Evolutionary conservation across 2,797 vertebrate genomes (phyloP), one percentile per base, ranked within the genome.

Genomic region (Rhinichthys osculus): DNA sequence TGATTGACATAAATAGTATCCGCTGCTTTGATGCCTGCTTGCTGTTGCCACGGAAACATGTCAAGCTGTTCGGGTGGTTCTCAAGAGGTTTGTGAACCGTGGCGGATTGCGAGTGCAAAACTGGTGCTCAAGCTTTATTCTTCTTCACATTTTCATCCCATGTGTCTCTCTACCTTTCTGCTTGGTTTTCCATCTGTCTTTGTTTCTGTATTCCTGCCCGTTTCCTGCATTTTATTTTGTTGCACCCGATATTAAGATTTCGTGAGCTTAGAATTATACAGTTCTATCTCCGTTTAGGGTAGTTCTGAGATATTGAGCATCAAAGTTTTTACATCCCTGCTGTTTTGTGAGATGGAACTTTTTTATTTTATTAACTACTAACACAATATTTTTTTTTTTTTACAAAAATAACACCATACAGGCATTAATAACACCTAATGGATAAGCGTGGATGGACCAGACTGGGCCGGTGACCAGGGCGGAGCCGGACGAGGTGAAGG

Each of bases 1-100:
- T 88, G 89, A 89, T 85, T 87, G 89, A 88, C 89, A 90, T 76
- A 86, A 81, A 88, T 83, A 87, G 82, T 77, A 85, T 84, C 59
- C 52, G 7, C 69, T 47, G 38, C 88, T 88, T 83, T 88, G 85
- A 89, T 88, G 84, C 69, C 13, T 70, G 73, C 47, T 86, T 87
- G 83, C 78, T 69, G 86, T 88, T 88, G 71, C 88, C 85, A 85
- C 27, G 85, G 88, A 86, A 85, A 89, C 85, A 66, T 50, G 67
- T 88, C 78, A 86, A 85, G 78, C 76, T 76, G 78, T 77, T 62
- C 50, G 44, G 79, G 44, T 82, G 52, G 83, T 40, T 90, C 78
- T 50, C 47, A 23, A 87, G 84, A 81, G 44, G 67, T 64, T 42
- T 66, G 77, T 78, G 80, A 79, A 82, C 80, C 42, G 9, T 19